Percentiles rank a stretch among this genome's conserved stretches.
phyloP scores from a whole-genome alignment of 2,797 vertebrate genomes.

The Takifugu rubripes region DNA sequence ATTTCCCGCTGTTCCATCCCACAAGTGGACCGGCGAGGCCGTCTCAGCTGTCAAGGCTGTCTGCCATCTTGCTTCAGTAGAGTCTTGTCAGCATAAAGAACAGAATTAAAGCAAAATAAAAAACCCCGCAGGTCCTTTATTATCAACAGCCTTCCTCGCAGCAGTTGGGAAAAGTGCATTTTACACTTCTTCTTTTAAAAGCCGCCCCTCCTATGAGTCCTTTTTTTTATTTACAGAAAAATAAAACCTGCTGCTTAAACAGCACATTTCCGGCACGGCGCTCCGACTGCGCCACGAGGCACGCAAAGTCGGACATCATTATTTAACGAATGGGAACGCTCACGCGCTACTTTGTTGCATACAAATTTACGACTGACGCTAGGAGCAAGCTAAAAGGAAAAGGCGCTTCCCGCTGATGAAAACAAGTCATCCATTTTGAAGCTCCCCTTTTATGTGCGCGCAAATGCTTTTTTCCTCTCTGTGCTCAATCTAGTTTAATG shows the following conservation, averaged over 20 bases:
- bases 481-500: slow-evolving; percentile 31
- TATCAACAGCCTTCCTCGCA: slow-evolving; percentile 17
- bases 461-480: slow-evolving; percentile 30
- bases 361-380: slow-evolving; percentile 26
- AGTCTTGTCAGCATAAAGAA: slow-evolving; percentile 16
- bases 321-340: slow-evolving; percentile 7
- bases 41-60: neutral
- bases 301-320: slow-evolving; percentile 12
- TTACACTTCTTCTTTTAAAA: slow-evolving; percentile 21
- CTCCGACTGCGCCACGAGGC: slow-evolving; percentile 29
- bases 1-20: too few relatives aligned
- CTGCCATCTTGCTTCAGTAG: slow-evolving; percentile 12
- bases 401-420: slow-evolving; percentile 10
- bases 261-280: slow-evolving; percentile 23
- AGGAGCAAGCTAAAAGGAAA: slow-evolving; percentile 29
- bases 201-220: slow-evolving; percentile 7
- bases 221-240: slow-evolving; percentile 11
- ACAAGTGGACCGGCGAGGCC: too few relatives aligned
- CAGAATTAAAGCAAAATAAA: slow-evolving; percentile 3
- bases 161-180: slow-evolving; percentile 38
- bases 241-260: slow-evolving; percentile 18
- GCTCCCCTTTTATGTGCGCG: slow-evolving; percentile 12
- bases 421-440: slow-evolving; percentile 27
- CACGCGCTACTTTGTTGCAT: slow-evolving; percentile 13
- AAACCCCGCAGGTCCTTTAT: slow-evolving; percentile 14